Base-by-base conservation (phyloP, 2,797 vertebrate genomes). In the Rhinatrema bivittatum region DNA sequence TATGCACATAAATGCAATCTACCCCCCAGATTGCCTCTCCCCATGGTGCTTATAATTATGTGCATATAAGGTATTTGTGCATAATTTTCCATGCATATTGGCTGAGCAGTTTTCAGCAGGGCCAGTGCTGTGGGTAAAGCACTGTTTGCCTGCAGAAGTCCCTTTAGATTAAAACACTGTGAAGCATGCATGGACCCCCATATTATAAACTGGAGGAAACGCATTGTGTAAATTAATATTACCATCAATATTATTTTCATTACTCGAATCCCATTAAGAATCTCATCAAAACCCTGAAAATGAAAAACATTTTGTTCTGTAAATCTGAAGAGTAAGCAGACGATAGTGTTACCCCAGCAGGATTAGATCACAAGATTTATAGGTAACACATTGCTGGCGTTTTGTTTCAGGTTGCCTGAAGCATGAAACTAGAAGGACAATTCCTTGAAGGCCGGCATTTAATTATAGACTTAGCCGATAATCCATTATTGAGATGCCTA, bases 401-500 rank as follows among this genome's bases (percentile, higher is more conserved):
- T n/a, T n/a, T n/a, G n/a, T n/a, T n/a, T 12, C 20, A 36, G 16
- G 32, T 39, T 24, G 7, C 15, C 54, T 41, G 19, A 39, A 60
- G 20, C 27, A 55, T 22, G 45, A 53, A 63, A 66, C 22, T 16
- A 50, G 46, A 36, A 51, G 30, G 19, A 42, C 15, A 33, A 32
- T 59, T 61, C 60, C 7, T 59, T 31, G 29, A 57, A 48, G 24
- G 9, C 2, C 2, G 0, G 7, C 20, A 39, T 51, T 66, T 66
- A 65, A 53, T 46, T 52, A 37, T 11, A 35, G 36, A 52, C 12
- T 61, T 50, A 63, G 20, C 30, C 39, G 68, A 47, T 54, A 66
- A 66, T 34, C 25, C 32, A 9, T 54, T 60, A 54, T 45, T 59
- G 42, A 64, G 56, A 26, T 33, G 7, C n/a, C 17, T 55, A 1